Base-by-base conservation (phyloP, 2,797 vertebrate species). In the Lophius americanus region DNA sequence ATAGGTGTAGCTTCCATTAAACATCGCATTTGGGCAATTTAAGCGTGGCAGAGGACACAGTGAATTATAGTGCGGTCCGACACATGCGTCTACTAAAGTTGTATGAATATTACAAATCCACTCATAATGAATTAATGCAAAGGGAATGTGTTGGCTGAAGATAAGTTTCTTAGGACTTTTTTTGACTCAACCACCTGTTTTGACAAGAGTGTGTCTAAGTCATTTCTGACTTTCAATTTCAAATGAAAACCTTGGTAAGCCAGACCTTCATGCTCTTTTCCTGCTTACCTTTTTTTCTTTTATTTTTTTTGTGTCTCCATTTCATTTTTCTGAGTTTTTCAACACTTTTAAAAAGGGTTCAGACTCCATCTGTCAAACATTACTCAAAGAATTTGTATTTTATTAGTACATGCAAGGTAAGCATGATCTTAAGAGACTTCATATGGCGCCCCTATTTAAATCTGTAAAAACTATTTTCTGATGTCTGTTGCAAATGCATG, bases 1-100 rank as follows among this genome's bases (percentile, higher is more conserved):
- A 82, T 80, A 73, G 85, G 87, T 84, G 87, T 86, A 81, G 71
- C 66, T 85, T 76, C 83, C 82, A 83, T 89, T 89, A 86, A 86
- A 83, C 71, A 60, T 75, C 7, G 69, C 79, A 11, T 81, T 85
- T 66, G 75, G 88, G 79, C 86, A 78, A 88, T 90, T 89, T 82
- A 71, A 85, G 54, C 84, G 69, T 86, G 78, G 82, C 87, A 79
- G 83, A 89, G 85, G 88, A 88, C 85, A 81, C 66, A 14, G 70
- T 35, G 79, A 88, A 86, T 87, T 73, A 85, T 23, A 64, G 68
- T 44, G 6, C 32, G n/a, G 11, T 73, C 54, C 51, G 61, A 63
- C 79, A 77, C 79, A 60, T 72, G 43, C 57, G 56, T 79, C 75
- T 38, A 49, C 75, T 57, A n/a, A 64, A 83, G 81, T 75, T 48